Conservation (phyloP, 1,140 invertebrate genomes). For the Pseudomyrmex pallidus region DNA sequence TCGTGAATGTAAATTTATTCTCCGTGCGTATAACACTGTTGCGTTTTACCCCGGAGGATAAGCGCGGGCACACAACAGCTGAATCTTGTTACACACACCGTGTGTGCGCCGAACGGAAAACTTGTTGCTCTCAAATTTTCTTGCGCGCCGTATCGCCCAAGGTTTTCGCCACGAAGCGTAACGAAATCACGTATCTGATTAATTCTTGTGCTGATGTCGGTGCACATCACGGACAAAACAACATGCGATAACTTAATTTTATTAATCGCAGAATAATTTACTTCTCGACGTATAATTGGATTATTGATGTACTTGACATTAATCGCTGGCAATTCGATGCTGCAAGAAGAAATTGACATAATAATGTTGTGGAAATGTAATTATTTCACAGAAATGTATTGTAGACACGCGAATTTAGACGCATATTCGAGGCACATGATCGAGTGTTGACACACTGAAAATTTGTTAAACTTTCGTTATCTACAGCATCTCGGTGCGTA, state of each 20-base stretch:
- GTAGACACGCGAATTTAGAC: too few relatives aligned
- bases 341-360: too few relatives aligned
- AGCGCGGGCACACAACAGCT: background rate
- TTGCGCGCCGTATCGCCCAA: background rate
- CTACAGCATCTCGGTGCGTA: background rate
- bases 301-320: too few relatives aligned
- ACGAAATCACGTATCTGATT: background rate
- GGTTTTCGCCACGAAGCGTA: background rate
- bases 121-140: slow-evolving; percentile 6
- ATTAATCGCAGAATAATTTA: too few relatives aligned
- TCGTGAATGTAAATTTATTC: slow-evolving; percentile 58
- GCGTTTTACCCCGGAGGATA: slow-evolving; percentile 40
- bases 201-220: too few relatives aligned
- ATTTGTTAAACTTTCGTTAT: slow-evolving; percentile 19
- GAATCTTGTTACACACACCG: slow-evolving; percentile 36
- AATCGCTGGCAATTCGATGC: too few relatives aligned
- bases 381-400: too few relatives aligned
- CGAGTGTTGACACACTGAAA: background rate
- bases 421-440: background rate
- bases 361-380: too few relatives aligned
- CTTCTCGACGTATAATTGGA: too few relatives aligned
- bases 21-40: slow-evolving; percentile 43
- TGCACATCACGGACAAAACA: too few relatives aligned
- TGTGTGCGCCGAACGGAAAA: background rate
- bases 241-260: too few relatives aligned